phyloP scores from a whole-genome alignment of 53 echinoderm and acorn worm species.

The Hippasteria phrygiana region DNA sequence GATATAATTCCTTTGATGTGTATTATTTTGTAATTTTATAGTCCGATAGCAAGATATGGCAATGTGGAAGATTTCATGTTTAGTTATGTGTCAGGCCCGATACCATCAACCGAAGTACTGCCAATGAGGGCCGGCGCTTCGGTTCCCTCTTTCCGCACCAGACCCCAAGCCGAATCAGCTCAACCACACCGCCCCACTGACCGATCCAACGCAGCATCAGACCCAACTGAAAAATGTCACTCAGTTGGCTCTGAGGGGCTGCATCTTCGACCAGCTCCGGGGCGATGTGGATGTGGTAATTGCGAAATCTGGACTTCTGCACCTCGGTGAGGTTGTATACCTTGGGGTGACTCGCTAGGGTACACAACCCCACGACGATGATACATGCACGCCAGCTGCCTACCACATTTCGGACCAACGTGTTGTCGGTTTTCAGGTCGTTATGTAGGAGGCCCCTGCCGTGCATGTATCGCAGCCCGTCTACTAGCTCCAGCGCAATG shows the following conservation, averaged over 20 bases:
- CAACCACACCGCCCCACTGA: background rate
- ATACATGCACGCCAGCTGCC: background rate
- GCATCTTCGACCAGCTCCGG: constrained; percentile 29
- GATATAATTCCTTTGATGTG: too few relatives aligned
- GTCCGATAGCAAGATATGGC: too few relatives aligned
- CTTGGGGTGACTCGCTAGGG: background rate
- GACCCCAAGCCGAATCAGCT: background rate
- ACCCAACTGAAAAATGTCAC: constrained; percentile 24
- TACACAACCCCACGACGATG: constrained; percentile 10
- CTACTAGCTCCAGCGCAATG: background rate
- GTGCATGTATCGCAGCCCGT: background rate
- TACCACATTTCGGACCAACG: background rate
- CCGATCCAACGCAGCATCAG: background rate
- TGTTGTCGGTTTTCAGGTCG: background rate
- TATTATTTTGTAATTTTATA: too few relatives aligned
- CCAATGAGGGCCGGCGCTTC: background rate
- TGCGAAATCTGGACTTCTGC: background rate
- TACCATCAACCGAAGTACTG: too few relatives aligned
- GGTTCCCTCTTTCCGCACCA: background rate
- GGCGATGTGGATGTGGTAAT: background rate
- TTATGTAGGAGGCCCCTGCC: background rate
- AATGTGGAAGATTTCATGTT: too few relatives aligned
- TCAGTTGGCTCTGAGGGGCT: background rate
- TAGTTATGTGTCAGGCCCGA: too few relatives aligned
- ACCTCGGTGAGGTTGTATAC: too few relatives aligned